phyloP scores from a whole-genome alignment of 2,888 invertebrate genomes.

The Archips xylosteana region DNA sequence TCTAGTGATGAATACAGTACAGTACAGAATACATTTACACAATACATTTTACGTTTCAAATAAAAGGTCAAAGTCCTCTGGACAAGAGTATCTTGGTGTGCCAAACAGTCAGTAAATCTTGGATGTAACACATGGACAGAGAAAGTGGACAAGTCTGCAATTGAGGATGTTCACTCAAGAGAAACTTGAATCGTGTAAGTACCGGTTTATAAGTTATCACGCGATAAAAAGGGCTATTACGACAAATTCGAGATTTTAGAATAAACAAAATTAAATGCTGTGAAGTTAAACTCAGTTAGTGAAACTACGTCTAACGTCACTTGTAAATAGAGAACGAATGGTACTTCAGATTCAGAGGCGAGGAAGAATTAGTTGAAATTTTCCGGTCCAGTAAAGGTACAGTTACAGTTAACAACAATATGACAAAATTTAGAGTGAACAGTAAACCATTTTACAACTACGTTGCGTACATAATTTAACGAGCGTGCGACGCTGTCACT shows the following conservation, averaged over 20 bases:
- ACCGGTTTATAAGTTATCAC: slow-evolving; percentile 2
- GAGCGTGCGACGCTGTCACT: slow-evolving; percentile 33
- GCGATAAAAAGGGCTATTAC: slow-evolving; percentile 1
- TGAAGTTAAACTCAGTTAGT: slow-evolving; percentile 14
- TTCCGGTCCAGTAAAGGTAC: slow-evolving; percentile 29
- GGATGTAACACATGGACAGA: slow-evolving; percentile 15
- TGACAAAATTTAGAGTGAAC: slow-evolving; percentile 36
- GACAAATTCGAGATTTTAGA: not conserved
- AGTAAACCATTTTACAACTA: slow-evolving; percentile 37
- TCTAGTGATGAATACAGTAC: not conserved
- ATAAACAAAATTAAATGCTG: slow-evolving; percentile 7
- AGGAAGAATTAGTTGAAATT: slow-evolving; percentile 26
- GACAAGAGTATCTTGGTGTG: not conserved
- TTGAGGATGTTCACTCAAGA: slow-evolving; percentile 5
- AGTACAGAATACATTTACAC: too few relatives aligned
- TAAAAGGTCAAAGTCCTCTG: not conserved
- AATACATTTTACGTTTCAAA: not conserved
- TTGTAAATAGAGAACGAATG: slow-evolving; percentile 13
- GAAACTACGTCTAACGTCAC: slow-evolving; percentile 23
- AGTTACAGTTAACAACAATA: slow-evolving; percentile 35
- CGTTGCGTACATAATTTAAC: slow-evolving; percentile 37
- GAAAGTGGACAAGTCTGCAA: not conserved
- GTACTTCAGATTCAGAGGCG: slow-evolving; percentile 16
- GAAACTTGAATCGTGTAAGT: slow-evolving; percentile 2
- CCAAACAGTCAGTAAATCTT: slow-evolving; percentile 9